Conservation (phyloP, 1,140 invertebrate species). For the Drosophila funebris region DNA sequence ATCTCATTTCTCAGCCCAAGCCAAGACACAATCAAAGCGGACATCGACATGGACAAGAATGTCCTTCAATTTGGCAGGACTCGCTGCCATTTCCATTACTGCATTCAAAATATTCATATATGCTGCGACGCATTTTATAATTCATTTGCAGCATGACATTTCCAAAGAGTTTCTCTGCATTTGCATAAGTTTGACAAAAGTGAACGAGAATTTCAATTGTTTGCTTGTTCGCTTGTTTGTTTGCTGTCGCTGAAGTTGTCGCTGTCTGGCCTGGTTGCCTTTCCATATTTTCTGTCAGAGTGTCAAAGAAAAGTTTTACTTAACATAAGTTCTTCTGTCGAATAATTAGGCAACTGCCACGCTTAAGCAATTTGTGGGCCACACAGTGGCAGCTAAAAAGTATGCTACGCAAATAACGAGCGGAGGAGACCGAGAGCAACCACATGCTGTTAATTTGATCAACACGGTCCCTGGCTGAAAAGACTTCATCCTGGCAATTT, state of each 20-base stretch:
- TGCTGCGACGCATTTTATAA: constrained; percentile 23
- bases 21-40: not conserved
- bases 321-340: constrained; percentile 58
- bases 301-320: constrained; percentile 47
- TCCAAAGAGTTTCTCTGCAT: constrained; percentile 38
- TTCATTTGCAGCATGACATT: constrained; percentile 66
- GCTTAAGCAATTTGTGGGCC: constrained; percentile 62
- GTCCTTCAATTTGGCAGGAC: constrained; percentile 15
- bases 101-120: constrained; percentile 4
- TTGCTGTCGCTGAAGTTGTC: not conserved
- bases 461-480: constrained; percentile 47
- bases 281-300: constrained; percentile 1
- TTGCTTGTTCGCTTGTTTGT: constrained; percentile 18
- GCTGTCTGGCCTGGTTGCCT: no score
- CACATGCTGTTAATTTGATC: constrained; percentile 80
- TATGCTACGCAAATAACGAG: constrained; percentile 49
- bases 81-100: not conserved
- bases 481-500: constrained; percentile 73
- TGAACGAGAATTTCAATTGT: constrained; percentile 63
- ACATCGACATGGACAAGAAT: not conserved
- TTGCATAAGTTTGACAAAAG: constrained; percentile 47
- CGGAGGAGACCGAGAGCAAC: not conserved
- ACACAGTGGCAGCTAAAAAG: constrained; percentile 51
- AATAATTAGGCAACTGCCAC: constrained; percentile 62
- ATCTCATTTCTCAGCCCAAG: constrained; percentile 16